Percentiles rank a stretch among this genome's conserved stretches.
phyloP scores from a whole-genome alignment of 2,888 invertebrate genomes.

The Acleris literana region DNA sequence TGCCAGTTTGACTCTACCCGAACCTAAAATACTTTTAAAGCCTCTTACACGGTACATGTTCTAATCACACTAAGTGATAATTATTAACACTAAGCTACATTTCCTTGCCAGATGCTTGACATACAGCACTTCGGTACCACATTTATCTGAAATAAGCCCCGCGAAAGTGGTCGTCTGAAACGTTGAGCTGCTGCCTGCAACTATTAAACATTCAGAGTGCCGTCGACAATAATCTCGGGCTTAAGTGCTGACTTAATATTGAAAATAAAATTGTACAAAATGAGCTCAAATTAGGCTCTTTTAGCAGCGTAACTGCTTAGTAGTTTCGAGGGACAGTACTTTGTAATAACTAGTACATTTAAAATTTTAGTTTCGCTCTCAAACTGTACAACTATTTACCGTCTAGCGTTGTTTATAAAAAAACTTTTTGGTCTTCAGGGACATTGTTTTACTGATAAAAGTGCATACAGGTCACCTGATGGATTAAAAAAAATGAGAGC shows the following conservation, averaged over 20 bases:
- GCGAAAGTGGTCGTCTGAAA: slow-evolving; percentile 25
- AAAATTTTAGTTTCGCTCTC: no score
- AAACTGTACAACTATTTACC: no score
- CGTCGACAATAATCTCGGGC: slow-evolving; percentile 20
- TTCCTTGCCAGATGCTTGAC: slow-evolving; percentile 19
- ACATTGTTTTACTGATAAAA: no score
- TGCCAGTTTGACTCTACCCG: no score
- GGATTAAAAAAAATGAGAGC: no score
- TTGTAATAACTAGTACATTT: no score
- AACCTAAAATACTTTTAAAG: no score
- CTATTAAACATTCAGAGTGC: slow-evolving; percentile 27
- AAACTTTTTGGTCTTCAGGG: no score
- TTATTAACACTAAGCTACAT: neutral
- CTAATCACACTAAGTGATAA: neutral
- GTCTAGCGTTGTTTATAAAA: no score
- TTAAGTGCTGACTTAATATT: slow-evolving; percentile 12
- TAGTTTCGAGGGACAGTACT: no score
- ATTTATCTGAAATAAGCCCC: slow-evolving; percentile 26
- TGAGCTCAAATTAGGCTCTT: slow-evolving; percentile 1
- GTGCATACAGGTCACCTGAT: no score
- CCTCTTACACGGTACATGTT: no score
- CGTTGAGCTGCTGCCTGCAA: slow-evolving; percentile 22
- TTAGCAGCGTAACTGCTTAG: neutral
- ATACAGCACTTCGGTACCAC: slow-evolving; percentile 4
- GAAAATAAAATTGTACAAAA: slow-evolving; percentile 8